A percentile compares a stretch with the other conserved stretches of the same genome.
Evolutionary conservation across 2,888 invertebrate genomes (phyloP).

Genomic region (Netelia melanura): DNA sequence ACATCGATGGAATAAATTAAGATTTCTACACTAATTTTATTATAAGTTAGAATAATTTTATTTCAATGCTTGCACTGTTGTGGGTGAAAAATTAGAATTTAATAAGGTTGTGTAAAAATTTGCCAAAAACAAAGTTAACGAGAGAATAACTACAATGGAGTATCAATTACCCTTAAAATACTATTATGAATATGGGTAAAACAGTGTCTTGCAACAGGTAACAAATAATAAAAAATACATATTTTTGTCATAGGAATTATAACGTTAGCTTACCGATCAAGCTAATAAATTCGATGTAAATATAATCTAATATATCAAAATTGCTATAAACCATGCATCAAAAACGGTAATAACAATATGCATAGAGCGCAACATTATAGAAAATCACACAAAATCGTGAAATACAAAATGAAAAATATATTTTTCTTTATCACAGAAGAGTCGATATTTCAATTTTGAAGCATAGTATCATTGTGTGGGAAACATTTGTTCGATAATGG

Average conservation of each 20-base stretch:
- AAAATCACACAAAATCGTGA: too few relatives aligned
- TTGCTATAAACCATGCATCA: too few relatives aligned
- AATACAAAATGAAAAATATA: background rate
- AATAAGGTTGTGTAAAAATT: background rate
- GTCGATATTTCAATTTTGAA: background rate
- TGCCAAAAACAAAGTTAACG: background rate
- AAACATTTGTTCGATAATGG: background rate
- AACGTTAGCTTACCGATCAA: too few relatives aligned
- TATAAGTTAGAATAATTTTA: background rate
- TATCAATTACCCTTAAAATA: too few relatives aligned
- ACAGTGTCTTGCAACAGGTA: too few relatives aligned
- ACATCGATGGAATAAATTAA: background rate
- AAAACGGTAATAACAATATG: too few relatives aligned
- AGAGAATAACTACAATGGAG: background rate
- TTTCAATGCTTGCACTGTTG: background rate
- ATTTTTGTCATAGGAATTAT: too few relatives aligned
- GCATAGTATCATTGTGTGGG: background rate
- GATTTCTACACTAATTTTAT: background rate
- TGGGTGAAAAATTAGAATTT: background rate
- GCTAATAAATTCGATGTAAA: too few relatives aligned
- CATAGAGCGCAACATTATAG: too few relatives aligned
- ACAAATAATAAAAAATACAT: too few relatives aligned
- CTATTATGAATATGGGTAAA: too few relatives aligned
- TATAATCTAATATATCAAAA: too few relatives aligned
- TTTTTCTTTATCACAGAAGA: background rate